phyloP scores from a whole-genome alignment of 2,797 vertebrate species.

The Fratercula arctica region DNA sequence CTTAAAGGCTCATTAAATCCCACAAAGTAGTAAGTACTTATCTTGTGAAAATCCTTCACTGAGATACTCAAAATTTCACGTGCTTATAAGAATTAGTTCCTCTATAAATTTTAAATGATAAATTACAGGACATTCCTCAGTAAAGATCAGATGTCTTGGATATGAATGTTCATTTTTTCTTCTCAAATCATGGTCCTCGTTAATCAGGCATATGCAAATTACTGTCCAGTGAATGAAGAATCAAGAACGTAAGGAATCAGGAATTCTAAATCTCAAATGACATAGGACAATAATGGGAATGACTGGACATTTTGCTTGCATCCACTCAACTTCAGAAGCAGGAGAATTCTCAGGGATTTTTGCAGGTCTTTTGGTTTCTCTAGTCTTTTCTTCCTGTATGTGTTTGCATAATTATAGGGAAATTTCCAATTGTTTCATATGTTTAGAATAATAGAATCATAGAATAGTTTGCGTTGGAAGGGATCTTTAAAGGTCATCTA shows the following conservation, averaged over 20 bases:
- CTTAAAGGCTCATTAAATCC: neutral
- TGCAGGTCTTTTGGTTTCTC: neutral
- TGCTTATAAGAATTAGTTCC: neutral
- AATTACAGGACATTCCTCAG: neutral
- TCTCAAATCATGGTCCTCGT: neutral
- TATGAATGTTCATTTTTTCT: neutral
- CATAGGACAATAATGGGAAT: neutral
- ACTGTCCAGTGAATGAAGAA: neutral
- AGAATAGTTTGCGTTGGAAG: neutral
- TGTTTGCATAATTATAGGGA: neutral
- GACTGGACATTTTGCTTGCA: neutral
- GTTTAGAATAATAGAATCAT: neutral
- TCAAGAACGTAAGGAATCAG: neutral
- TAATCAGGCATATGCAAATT: neutral
- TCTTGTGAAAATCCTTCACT: neutral
- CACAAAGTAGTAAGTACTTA: neutral
- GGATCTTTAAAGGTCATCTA: neutral
- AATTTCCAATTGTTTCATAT: neutral
- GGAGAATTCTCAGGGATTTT: neutral
- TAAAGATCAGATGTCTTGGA: neutral
- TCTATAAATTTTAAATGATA: neutral
- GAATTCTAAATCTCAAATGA: neutral
- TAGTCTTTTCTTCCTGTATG: neutral
- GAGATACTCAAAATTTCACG: neutral
- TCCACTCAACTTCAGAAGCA: neutral